phyloP scores from a whole-genome alignment of 2,113 vertebrate genomes.

The Rhegmatorhina hoffmannsi region DNA sequence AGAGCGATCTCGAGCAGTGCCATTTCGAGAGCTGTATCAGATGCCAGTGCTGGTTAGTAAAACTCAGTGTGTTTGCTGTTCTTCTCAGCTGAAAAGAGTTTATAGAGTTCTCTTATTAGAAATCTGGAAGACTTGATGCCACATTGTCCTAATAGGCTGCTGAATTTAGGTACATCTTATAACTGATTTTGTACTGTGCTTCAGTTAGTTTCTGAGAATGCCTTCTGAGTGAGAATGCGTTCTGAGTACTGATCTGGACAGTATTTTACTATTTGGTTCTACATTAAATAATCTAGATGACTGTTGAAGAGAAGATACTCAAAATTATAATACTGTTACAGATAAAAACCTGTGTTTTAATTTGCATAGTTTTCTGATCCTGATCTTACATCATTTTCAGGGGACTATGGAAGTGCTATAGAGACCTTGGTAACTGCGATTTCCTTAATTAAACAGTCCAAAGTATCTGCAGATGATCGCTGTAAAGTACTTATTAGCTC shows the following conservation, averaged over 20 bases:
- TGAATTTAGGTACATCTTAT: neutral
- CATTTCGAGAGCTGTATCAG: constrained; percentile 97
- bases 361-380: neutral
- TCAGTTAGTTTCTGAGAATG: neutral
- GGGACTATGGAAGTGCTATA: constrained; percentile 98
- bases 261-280: neutral
- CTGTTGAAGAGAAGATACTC: neutral
- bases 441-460: constrained; percentile 98
- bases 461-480: constrained; percentile 97
- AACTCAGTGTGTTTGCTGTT: neutral
- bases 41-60: constrained; percentile 94
- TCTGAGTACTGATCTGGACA: neutral
- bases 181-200: neutral
- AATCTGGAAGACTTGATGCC: neutral
- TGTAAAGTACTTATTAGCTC: constrained; percentile 99
- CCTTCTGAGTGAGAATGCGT: neutral
- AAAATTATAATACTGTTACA: neutral
- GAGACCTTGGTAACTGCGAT: constrained; percentile 99
- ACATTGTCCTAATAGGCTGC: neutral
- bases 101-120: neutral
- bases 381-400: constrained; percentile 64
- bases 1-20: constrained; percentile 98
- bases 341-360: neutral
- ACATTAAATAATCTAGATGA: neutral
- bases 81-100: neutral